phyloP scores from a whole-genome alignment of 2,888 invertebrate genomes.

The Leptopilina drosophilae region DNA sequence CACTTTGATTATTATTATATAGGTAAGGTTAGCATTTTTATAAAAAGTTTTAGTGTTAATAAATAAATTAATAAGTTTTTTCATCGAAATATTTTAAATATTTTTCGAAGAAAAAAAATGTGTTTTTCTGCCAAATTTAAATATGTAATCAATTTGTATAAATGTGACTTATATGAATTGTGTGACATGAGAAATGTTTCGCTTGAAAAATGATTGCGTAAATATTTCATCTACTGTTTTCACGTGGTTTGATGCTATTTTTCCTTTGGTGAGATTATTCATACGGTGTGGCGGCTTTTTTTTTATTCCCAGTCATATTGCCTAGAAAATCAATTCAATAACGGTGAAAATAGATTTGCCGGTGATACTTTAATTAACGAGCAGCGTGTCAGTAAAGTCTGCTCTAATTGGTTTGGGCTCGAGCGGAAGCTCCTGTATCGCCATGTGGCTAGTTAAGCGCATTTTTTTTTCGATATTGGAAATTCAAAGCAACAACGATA shows the following conservation, averaged over 20 bases:
- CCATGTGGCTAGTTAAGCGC: conserved; percentile 33
- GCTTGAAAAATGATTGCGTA: conserved; percentile 3
- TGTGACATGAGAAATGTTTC: neutral
- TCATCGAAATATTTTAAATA: too few species aligned
- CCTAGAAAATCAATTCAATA: conserved; percentile 30
- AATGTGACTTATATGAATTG: neutral
- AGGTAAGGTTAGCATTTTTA: too few species aligned
- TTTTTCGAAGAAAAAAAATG: too few species aligned
- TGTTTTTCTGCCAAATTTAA: too few species aligned
- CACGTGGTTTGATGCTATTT: neutral
- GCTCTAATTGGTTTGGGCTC: conserved; percentile 35
- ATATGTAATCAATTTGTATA: neutral
- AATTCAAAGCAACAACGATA: conserved; percentile 28
- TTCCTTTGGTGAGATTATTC: neutral
- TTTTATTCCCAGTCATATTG: conserved; percentile 26
- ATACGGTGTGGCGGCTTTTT: neutral
- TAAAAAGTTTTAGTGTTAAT: too few species aligned
- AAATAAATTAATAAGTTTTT: too few species aligned
- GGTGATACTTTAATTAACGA: conserved; percentile 41
- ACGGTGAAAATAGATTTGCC: conserved; percentile 35
- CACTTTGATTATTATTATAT: too few species aligned
- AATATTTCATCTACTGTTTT: conserved; percentile 3
- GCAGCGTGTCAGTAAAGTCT: conserved; percentile 31
- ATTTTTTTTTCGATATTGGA: conserved; percentile 37
- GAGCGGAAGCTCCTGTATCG: conserved; percentile 30